Evolutionary conservation across 2,888 invertebrate genomes (phyloP).

Genomic region (Oxystoma pomonae): DNA sequence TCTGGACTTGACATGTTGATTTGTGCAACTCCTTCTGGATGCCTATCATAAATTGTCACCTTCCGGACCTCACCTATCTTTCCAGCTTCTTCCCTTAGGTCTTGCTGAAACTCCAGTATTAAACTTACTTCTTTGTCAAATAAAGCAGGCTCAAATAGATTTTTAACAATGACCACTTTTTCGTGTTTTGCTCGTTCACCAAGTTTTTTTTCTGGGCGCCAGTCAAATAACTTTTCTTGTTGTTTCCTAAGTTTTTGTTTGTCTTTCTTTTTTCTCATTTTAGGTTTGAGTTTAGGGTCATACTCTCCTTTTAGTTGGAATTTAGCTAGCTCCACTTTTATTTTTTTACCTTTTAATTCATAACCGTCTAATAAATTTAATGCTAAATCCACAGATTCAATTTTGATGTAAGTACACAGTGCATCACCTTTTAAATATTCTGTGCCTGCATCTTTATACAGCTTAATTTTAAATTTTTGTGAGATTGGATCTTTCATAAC

Average conservation of each 20-base stretch:
- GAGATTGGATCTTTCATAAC: slow-evolving; percentile 62
- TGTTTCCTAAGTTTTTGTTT: slow-evolving; percentile 87
- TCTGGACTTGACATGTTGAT: slow-evolving; percentile 87
- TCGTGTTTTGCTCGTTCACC: slow-evolving; percentile 87
- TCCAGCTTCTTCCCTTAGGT: slow-evolving; percentile 80
- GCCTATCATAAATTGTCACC: slow-evolving; percentile 85
- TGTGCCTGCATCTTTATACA: slow-evolving; percentile 79
- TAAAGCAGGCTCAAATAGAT: slow-evolving; percentile 83
- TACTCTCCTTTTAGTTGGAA: slow-evolving; percentile 94
- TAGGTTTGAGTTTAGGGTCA: slow-evolving; percentile 89
- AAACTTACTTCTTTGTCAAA: slow-evolving; percentile 88
- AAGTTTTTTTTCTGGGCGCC: slow-evolving; percentile 89
- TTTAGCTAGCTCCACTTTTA: slow-evolving; percentile 87
- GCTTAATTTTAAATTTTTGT: slow-evolving; percentile 48
- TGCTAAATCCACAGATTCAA: slow-evolving; percentile 92
- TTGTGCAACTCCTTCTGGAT: slow-evolving; percentile 92
- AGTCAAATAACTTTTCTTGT: slow-evolving; percentile 93
- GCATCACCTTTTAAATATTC: slow-evolving; percentile 93
- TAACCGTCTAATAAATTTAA: slow-evolving; percentile 88
- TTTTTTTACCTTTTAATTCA: slow-evolving; percentile 70
- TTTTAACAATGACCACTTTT: slow-evolving; percentile 86
- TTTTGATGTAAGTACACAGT: slow-evolving; percentile 91
- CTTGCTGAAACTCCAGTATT: slow-evolving; percentile 87
- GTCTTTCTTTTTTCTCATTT: slow-evolving; percentile 83
- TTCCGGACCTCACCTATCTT: slow-evolving; percentile 92